Conservation (phyloP, 1,140 invertebrate species). For the Propsilocerus akamusi region DNA sequence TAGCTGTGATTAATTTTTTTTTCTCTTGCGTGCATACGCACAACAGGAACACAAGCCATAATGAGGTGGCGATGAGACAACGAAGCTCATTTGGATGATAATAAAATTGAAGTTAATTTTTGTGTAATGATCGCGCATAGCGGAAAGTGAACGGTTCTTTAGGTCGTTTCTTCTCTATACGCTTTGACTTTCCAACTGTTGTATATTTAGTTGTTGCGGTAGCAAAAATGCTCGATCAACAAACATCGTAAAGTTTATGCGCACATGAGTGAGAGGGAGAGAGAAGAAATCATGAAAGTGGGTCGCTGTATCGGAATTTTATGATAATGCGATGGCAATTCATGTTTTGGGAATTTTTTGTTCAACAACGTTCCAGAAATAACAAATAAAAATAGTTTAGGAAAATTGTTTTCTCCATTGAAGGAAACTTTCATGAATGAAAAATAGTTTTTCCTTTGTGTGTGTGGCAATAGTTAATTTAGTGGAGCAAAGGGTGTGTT, state of each 20-base stretch:
- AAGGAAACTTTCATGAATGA: neutral
- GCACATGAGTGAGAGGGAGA: neutral
- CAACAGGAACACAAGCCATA: no score
- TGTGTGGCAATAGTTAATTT: neutral
- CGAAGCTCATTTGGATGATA: neutral
- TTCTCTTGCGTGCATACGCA: no score
- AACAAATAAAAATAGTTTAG: neutral
- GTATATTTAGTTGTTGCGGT: neutral
- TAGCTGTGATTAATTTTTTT: neutral
- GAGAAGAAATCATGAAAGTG: neutral
- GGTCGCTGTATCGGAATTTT: neutral
- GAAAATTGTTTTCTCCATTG: neutral
- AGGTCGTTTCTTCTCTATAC: neutral
- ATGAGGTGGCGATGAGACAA: neutral
- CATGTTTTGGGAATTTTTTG: neutral
- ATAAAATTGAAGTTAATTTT: neutral
- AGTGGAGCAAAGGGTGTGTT: no score
- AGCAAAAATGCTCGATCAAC: neutral
- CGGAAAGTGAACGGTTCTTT: neutral
- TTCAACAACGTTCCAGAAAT: neutral
- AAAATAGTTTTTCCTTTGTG: neutral
- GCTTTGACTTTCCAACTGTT: neutral
- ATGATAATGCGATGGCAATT: neutral
- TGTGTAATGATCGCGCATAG: neutral
- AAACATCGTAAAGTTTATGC: neutral